Conservation (phyloP, 2,797 vertebrate species). For the Vireo griseus region DNA sequence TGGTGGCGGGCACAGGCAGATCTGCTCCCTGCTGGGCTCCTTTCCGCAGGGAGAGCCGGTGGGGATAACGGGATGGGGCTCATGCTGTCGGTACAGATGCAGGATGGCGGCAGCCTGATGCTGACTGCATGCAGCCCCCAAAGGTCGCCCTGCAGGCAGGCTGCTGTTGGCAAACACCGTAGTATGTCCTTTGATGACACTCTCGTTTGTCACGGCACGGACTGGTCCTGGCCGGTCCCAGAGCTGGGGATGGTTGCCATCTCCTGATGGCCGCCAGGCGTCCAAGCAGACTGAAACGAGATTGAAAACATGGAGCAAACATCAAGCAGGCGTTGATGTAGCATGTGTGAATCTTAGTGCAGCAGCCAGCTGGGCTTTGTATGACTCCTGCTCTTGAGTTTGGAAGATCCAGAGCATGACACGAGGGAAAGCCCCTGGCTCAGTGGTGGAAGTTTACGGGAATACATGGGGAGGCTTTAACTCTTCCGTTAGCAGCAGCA, state of each 20-base stretch:
- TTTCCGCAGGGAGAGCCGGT: fast-evolving
- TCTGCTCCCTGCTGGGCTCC: not conserved
- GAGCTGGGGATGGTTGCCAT: not conserved
- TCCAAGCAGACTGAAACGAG: not conserved
- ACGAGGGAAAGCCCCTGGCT: not conserved
- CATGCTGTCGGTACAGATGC: not conserved
- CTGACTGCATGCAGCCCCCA: not conserved
- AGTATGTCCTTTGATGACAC: fast-evolving
- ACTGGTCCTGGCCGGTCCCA: fast-evolving
- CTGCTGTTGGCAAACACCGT: not conserved
- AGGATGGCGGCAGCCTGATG: not conserved
- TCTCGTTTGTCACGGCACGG: not conserved
- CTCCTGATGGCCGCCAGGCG: fast-evolving
- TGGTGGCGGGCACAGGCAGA: not conserved
- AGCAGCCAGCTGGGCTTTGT: not conserved
- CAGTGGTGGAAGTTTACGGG: not conserved
- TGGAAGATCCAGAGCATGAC: not conserved
- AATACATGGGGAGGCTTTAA: not conserved
- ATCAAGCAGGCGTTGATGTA: not conserved
- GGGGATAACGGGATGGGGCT: not conserved
- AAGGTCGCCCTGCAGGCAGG: fast-evolving
- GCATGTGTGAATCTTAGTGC: not conserved
- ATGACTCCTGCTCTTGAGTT: not conserved
- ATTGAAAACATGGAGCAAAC: not conserved
- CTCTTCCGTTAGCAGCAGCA: not conserved